Evolutionary conservation across 92 coral and sea anemone genomes (phyloP).

Genomic region (Siderastrea siderea): DNA sequence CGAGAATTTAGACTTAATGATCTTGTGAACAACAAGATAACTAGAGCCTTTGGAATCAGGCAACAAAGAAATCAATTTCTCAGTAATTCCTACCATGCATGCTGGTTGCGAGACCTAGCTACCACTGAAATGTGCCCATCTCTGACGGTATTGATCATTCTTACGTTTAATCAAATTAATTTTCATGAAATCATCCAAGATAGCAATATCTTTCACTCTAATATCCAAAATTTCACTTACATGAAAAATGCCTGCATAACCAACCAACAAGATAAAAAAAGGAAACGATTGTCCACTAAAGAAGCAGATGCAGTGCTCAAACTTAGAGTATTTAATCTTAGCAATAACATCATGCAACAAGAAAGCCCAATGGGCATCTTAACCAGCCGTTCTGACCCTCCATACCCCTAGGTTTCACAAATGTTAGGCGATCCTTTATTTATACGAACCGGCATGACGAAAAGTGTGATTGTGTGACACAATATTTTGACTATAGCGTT

Average conservation of each 20-base stretch:
- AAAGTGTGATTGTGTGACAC: too few relatives aligned
- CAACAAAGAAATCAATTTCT: conserved; percentile 32
- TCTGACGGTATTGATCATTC: conserved; percentile 32
- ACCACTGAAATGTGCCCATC: conserved; percentile 35
- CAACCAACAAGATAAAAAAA: background rate
- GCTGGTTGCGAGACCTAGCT: conserved; percentile 26
- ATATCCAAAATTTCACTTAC: conserved; percentile 32
- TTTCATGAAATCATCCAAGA: conserved; percentile 20
- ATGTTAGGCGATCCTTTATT: too few relatives aligned
- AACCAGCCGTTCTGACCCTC: too few relatives aligned
- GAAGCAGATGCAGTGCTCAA: conserved; percentile 28
- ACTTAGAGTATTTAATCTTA: conserved; percentile 4
- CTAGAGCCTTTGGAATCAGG: conserved; percentile 23
- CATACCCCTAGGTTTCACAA: too few relatives aligned
- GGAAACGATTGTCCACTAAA: conserved; percentile 24
- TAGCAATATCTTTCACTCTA: background rate
- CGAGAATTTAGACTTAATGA: conserved; percentile 24
- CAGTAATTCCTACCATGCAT: conserved; percentile 30
- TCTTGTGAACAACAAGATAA: conserved; percentile 23
- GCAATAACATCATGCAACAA: conserved; percentile 14
- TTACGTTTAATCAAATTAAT: conserved; percentile 14
- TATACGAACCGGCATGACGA: too few relatives aligned
- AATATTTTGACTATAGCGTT: too few relatives aligned
- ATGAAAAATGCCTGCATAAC: conserved; percentile 21
- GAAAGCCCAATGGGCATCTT: too few relatives aligned